A percentile compares a stretch with the other conserved stretches of the same genome.
phyloP scores from a whole-genome alignment of 2,113 vertebrate genomes.

The Motacilla tschutschensis region DNA sequence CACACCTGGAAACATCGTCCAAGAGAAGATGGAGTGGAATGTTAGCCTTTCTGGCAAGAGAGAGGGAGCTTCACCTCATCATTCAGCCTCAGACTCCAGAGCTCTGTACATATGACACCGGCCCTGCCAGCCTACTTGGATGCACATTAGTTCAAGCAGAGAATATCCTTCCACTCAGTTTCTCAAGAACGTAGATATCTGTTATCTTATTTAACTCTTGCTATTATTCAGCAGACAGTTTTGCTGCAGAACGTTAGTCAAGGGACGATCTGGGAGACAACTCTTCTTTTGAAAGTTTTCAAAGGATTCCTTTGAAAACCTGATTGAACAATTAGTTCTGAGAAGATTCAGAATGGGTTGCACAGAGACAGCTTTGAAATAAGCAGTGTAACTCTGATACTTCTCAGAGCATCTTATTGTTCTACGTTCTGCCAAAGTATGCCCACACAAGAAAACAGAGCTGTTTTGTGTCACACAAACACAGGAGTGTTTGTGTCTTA shows the following conservation, averaged over 20 bases:
- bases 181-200: not conserved
- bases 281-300: not conserved
- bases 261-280: not conserved
- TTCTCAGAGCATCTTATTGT: not conserved
- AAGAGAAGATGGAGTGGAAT: not conserved
- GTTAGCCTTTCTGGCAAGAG: not conserved
- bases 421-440: not conserved
- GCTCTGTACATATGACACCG: not conserved
- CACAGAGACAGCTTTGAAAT: not conserved
- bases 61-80: not conserved
- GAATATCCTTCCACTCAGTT: rapidly evolving
- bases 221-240: not conserved
- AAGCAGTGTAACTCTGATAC: not conserved
- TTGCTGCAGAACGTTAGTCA: not conserved
- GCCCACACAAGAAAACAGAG: not conserved
- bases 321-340: not conserved
- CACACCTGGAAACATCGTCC: not conserved
- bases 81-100: not conserved
- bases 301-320: not conserved
- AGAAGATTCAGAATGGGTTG: not conserved
- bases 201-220: not conserved
- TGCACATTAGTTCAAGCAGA: not conserved
- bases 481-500: not conserved
- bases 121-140: not conserved
- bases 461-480: not conserved